These are phyloP conservation scores for Hirundo rustica DNA, from an alignment of 2,797 vertebrate genomes.

Conservation along the genomic window DNA sequence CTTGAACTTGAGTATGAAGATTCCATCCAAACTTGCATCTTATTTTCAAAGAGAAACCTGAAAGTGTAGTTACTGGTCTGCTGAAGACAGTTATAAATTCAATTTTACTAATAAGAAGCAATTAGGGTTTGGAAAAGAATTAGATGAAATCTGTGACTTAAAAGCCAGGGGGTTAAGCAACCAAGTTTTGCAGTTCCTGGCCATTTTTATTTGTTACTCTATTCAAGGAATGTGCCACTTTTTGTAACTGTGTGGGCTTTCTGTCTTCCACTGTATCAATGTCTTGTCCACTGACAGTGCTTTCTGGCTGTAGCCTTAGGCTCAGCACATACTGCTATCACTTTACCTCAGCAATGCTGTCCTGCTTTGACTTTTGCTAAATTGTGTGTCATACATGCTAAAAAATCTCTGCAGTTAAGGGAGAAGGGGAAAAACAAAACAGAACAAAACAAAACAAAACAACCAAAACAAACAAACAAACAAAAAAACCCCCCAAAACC, in stretches of 20 bases:
- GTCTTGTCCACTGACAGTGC: slow-evolving; percentile 22
- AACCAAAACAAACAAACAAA: no score
- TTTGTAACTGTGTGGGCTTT: background rate
- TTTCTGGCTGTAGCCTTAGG: slow-evolving; percentile 39
- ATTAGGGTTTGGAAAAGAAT: background rate
- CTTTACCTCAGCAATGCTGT: background rate
- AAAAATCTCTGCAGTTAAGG: background rate
- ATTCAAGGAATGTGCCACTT: background rate
- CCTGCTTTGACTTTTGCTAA: slow-evolving; percentile 44
- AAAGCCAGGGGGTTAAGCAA: background rate
- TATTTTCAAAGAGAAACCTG: background rate
- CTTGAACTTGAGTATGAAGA: background rate
- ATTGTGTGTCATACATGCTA: slow-evolving; percentile 13
- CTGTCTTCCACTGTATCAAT: background rate
- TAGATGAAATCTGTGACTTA: background rate
- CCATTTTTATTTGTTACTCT: background rate
- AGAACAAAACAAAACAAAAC: no score
- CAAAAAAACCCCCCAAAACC: no score
- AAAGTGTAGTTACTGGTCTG: background rate
- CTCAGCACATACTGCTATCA: background rate
- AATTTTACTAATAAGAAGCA: slow-evolving; percentile 7
- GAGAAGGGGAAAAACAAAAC: background rate
- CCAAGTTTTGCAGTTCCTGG: background rate
- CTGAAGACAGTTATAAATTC: background rate
- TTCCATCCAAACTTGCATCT: background rate